These are phyloP conservation scores for Lepilemur septentrionalis DNA, from an alignment of 2,797 vertebrate genomes.

Conservation along the genomic window DNA sequence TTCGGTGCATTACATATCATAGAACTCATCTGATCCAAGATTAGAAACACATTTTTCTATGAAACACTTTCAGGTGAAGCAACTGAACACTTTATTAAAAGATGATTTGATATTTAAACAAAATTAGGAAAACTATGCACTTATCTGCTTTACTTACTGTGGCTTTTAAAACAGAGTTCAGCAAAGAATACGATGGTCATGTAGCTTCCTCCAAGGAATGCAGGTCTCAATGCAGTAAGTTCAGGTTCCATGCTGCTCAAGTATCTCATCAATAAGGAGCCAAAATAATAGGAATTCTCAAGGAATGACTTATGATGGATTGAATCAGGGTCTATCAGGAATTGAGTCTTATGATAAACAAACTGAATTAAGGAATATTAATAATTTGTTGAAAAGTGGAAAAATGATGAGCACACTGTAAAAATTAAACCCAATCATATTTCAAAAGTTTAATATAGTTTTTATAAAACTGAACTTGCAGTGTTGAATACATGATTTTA, in stretches of 20 bases:
- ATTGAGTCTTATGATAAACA: neutral
- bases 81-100: neutral
- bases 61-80: neutral
- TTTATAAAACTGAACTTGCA: conserved; percentile 82
- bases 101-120: neutral
- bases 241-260: neutral
- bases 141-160: conserved; percentile 36
- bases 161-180: neutral
- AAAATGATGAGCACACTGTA: conserved; percentile 61
- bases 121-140: neutral
- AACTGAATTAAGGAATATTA: neutral
- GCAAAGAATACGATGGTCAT: neutral
- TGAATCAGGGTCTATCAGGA: neutral
- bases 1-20: neutral
- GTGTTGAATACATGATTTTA: conserved; percentile 78
- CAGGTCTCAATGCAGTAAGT: neutral
- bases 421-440: conserved; percentile 71
- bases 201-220: neutral
- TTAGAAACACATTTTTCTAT: neutral
- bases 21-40: neutral
- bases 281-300: neutral
- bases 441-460: conserved; percentile 82
- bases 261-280: neutral
- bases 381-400: neutral
- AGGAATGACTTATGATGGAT: neutral